Evolutionary conservation across 1,140 invertebrate species (phyloP).

Genomic region (Drosophila leontia): DNA sequence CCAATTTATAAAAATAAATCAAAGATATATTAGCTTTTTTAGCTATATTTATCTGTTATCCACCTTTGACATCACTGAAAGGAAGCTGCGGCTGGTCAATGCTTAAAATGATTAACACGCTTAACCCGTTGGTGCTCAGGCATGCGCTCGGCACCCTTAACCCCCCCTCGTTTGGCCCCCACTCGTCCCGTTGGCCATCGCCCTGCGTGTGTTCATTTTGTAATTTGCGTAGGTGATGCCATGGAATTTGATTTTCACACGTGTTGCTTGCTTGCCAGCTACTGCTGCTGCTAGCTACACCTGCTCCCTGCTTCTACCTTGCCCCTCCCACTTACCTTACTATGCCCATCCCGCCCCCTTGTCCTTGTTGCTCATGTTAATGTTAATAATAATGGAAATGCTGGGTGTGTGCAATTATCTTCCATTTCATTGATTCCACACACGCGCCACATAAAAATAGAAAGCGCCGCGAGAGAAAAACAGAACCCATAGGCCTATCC

Average conservation of each 20-base stretch:
- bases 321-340: background rate
- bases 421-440: constrained; percentile 77
- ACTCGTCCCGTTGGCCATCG: constrained; percentile 11
- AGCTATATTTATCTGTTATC: background rate
- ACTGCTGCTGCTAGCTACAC: constrained; percentile 26
- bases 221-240: constrained; percentile 83
- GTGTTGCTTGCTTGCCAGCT: constrained; percentile 59
- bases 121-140: constrained; percentile 65
- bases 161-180: constrained; percentile 2
- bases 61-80: constrained; percentile 11
- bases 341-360: constrained; percentile 19
- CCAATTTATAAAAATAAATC: too few species aligned
- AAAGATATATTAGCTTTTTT: background rate
- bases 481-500: constrained; percentile 44
- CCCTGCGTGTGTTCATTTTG: constrained; percentile 78
- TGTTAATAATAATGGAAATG: constrained; percentile 80
- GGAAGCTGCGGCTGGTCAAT: constrained; percentile 41
- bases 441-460: constrained; percentile 76
- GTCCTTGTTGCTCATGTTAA: constrained; percentile 69
- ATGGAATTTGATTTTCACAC: constrained; percentile 84
- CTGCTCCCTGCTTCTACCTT: constrained; percentile 17
- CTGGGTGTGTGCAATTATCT: constrained; percentile 74
- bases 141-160: constrained; percentile 42
- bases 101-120: constrained; percentile 74
- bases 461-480: constrained; percentile 49